Evolutionary conservation across 2,888 invertebrate species (phyloP), one percentile per base, ranked within the genome.

Genomic region (Metellina segmentata): DNA sequence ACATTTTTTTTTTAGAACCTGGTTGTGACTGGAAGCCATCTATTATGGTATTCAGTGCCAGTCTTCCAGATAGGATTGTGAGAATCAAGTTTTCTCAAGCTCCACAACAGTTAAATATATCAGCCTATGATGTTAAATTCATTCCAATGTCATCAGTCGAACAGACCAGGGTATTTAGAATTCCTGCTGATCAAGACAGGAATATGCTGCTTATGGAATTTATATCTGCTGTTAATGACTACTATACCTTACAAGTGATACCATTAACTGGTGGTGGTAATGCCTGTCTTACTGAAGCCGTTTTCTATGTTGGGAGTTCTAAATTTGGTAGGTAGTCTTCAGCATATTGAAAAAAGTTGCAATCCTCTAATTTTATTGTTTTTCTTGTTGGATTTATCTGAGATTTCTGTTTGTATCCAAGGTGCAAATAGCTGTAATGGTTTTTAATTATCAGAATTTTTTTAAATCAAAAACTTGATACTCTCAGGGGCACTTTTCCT

Each of bases 81-180:
- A 52, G 13, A 79, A 34, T 79, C 16, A 79, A 53, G 34, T 79
- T 79, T 61, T 79, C 79, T 61, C 61, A 79, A 61, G 79, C 79
- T 79, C 61, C 79, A 48, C 34, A 6, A 13, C 53, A 9, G 9
- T 34, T 34, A 7, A 79, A 79, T 11, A 53, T 79, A 16, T 79
- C 79, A 53, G 19, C 34, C 20, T 79, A 79, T 61, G 9, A 53
- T 11, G 34, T 79, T 13, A 79, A 79, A 20, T 20, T 79, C 20
- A 79, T 13, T 61, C 34, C 53, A 11, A 61, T 9, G 13, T 13
- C 16, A 16, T 61, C 19, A 16, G 9, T 19, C 11, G 61, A 61
- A 34, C 53, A 61, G 61, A 11, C 11, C 52, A 79, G 11, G 20
- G 61, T 79, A 7, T 6, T 61, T 13, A 13, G 53, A 2, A 34